A percentile compares a stretch with the other conserved stretches of the same genome.
phyloP scores from a whole-genome alignment of 2,888 invertebrate genomes.

The Biston betularia region DNA sequence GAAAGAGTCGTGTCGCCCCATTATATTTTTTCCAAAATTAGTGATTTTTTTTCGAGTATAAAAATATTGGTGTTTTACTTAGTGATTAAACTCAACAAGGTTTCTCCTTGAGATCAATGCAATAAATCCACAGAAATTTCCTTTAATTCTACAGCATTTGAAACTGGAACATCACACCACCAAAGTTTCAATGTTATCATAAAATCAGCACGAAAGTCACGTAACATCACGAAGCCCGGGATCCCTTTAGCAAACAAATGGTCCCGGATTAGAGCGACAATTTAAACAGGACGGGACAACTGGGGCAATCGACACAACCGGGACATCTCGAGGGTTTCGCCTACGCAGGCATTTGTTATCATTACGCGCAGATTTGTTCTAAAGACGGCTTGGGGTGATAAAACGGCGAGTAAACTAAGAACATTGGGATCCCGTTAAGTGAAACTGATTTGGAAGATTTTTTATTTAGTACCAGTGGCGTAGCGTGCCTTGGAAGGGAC shows the following conservation, averaged over 20 bases:
- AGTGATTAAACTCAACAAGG: too few relatives aligned
- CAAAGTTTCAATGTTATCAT: conserved; percentile 1
- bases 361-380: conserved; percentile 65
- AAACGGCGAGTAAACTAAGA: conserved; percentile 6
- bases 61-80: too few relatives aligned
- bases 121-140: too few relatives aligned
- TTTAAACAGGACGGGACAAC: conserved; percentile 66
- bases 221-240: conserved; percentile 58
- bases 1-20: too few relatives aligned
- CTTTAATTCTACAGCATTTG: background rate
- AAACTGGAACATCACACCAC: background rate
- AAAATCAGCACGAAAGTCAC: conserved; percentile 66
- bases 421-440: conserved; percentile 13
- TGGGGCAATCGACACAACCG: conserved; percentile 48
- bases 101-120: too few relatives aligned
- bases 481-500: too few relatives aligned
- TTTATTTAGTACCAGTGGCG: conserved; percentile 5
- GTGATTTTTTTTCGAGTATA: too few relatives aligned
- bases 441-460: conserved; percentile 11
- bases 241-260: conserved; percentile 83
- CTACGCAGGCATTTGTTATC: conserved; percentile 72
- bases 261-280: conserved; percentile 72
- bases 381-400: conserved; percentile 36
- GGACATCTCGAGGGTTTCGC: conserved; percentile 60
- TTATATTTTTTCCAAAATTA: too few relatives aligned